These are phyloP conservation scores for Ptilodon capucinus DNA, from an alignment of 2,888 invertebrate species.

Conservation along the genomic window DNA sequence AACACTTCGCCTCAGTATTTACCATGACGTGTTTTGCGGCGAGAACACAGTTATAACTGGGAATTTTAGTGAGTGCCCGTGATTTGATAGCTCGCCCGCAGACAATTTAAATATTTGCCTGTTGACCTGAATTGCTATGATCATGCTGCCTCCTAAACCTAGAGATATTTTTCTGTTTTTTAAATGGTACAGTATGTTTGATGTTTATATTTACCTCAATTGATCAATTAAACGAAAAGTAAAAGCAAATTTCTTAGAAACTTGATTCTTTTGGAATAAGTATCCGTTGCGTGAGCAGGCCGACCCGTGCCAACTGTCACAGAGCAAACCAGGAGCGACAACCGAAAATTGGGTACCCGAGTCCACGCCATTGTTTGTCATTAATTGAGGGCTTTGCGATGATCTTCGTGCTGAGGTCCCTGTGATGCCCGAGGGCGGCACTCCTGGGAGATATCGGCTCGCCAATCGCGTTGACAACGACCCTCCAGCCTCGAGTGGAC, in stretches of 20 bases:
- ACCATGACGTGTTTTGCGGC: slow-evolving; percentile 67
- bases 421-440: slow-evolving; percentile 59
- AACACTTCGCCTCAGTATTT: slow-evolving; percentile 68
- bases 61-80: slow-evolving; percentile 47
- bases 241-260: slow-evolving; percentile 30
- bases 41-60: slow-evolving; percentile 47
- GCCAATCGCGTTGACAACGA: slow-evolving; percentile 79
- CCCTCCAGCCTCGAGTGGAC: slow-evolving; percentile 68
- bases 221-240: background rate
- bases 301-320: slow-evolving; percentile 76
- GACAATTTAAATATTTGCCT: slow-evolving; percentile 11
- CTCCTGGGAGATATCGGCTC: slow-evolving; percentile 77
- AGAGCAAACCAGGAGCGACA: slow-evolving; percentile 71
- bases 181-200: background rate
- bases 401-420: slow-evolving; percentile 67
- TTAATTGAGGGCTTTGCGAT: slow-evolving; percentile 79
- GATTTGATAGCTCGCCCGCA: slow-evolving; percentile 35
- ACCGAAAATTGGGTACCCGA: slow-evolving; percentile 74
- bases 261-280: slow-evolving; percentile 44
- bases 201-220: background rate
- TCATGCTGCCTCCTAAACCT: slow-evolving; percentile 2
- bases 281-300: slow-evolving; percentile 51
- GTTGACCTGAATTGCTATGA: slow-evolving; percentile 13
- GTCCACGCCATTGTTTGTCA: slow-evolving; percentile 69
- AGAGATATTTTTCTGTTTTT: background rate